Evolutionary conservation across 2,113 vertebrate genomes (phyloP).

Genomic region (Platycercus adscitus): DNA sequence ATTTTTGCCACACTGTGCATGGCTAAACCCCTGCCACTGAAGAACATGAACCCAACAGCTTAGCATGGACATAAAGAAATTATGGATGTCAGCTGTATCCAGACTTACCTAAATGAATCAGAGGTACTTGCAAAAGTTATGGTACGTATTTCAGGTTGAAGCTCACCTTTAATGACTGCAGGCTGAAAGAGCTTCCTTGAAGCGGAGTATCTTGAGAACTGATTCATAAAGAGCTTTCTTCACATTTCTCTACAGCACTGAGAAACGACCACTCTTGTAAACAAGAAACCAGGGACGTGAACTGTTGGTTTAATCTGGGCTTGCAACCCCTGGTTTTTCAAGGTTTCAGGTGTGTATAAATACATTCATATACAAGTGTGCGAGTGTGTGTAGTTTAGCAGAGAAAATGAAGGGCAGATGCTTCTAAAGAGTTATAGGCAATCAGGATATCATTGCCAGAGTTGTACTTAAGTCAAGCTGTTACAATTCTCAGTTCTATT

Average conservation of each 20-base stretch:
- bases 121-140: neutral
- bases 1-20: neutral
- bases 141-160: neutral
- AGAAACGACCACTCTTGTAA: neutral
- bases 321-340: neutral
- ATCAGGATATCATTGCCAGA: neutral
- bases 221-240: neutral
- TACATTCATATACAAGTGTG: neutral
- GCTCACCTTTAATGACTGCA: neutral
- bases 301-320: neutral
- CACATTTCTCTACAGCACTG: neutral
- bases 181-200: neutral
- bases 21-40: neutral
- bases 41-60: neutral
- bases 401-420: neutral
- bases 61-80: neutral
- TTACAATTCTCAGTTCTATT: conserved; percentile 36
- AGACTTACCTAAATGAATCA: neutral
- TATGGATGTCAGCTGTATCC: neutral
- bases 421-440: neutral
- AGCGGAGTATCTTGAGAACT: neutral
- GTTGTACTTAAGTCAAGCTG: neutral
- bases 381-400: neutral
- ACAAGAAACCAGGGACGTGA: neutral
- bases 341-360: neutral